These are phyloP conservation scores for Leptinotarsa undecemlineata DNA, from an alignment of 1,140 invertebrate species.

Conservation along the genomic window DNA sequence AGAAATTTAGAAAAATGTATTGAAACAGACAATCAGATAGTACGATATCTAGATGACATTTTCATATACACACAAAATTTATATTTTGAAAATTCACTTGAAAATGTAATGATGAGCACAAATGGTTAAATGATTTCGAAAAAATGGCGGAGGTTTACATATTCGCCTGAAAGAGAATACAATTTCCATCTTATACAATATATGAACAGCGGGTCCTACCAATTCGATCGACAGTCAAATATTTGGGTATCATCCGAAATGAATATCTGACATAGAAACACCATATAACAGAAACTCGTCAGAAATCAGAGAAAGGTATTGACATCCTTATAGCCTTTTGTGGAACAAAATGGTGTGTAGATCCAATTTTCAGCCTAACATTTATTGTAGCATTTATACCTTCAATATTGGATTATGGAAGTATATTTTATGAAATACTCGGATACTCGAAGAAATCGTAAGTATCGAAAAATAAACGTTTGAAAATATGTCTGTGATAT, in stretches of 20 bases:
- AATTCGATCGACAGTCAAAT: not conserved
- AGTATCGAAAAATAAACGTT: not conserved
- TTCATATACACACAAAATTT: not conserved
- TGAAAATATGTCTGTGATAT: conserved; percentile 2
- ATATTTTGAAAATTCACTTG: not conserved
- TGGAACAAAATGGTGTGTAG: conserved; percentile 7
- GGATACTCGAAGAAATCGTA: not conserved
- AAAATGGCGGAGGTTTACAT: not conserved
- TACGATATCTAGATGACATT: not conserved
- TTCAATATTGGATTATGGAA: conserved; percentile 1
- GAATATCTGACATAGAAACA: not conserved
- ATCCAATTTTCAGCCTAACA: not conserved
- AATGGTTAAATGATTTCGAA: not conserved
- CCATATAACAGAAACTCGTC: not conserved
- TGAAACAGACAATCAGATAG: no score
- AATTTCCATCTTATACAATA: not conserved
- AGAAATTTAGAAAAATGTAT: no score
- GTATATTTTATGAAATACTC: not conserved
- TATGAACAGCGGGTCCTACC: not conserved
- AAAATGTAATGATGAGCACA: no score
- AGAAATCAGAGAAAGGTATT: not conserved
- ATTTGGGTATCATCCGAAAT: not conserved
- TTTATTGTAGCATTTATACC: not conserved
- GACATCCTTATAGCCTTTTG: not conserved
- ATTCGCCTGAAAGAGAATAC: not conserved